Base-by-base conservation (phyloP, 2,113 vertebrate genomes). In the Saccopteryx leptura region DNA sequence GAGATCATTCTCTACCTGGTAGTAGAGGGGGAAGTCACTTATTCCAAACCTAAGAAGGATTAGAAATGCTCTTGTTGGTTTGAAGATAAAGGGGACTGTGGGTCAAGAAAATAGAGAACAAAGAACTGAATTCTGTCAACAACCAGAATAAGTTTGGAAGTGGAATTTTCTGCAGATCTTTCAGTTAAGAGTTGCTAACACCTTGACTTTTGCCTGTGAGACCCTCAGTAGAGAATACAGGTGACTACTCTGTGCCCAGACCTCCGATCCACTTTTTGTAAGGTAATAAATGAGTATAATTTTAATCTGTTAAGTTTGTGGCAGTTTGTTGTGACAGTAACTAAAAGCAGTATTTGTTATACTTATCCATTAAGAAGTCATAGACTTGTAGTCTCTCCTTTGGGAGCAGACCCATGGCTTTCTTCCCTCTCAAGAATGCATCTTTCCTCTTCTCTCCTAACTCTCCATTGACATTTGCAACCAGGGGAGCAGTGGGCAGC, bases 241-340 rank as follows among this genome's bases (percentile, higher is more conserved):
- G 54, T 39, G 52, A 93, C 31, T 31, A 28, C 48, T 76, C 84
- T 76, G 4, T 75, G 72, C 23, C 65, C 61, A 76, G 60, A 93
- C 21, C 52, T 89, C 74, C 93, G 68, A 82, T 24, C 31, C 26
- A 92, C 9, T 71, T 28, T 63, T 46, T 75, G 33, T 71, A 33
- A 80, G 31, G 24, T 85, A 81, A 61, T 91, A 83, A 93, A 24
- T 52, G 23, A n/a, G 19, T 75, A 7, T 61, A 65, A 7, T 86
- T 90, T 84, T 72, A 88, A 83, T n/a, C 14, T 61, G n/a, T 39
- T 90, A 72, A 86, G 5, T 87, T 54, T 96, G 39, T 89, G 46
- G 24, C 66, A 31, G 50, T 76, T 71, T 90, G 19, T 75, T 90
- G 31, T 81, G 19, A 48, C 5, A 33, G 6, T 39, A 75, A 24